phyloP scores from a whole-genome alignment of 2,113 vertebrate species.

The Motacilla alba region DNA sequence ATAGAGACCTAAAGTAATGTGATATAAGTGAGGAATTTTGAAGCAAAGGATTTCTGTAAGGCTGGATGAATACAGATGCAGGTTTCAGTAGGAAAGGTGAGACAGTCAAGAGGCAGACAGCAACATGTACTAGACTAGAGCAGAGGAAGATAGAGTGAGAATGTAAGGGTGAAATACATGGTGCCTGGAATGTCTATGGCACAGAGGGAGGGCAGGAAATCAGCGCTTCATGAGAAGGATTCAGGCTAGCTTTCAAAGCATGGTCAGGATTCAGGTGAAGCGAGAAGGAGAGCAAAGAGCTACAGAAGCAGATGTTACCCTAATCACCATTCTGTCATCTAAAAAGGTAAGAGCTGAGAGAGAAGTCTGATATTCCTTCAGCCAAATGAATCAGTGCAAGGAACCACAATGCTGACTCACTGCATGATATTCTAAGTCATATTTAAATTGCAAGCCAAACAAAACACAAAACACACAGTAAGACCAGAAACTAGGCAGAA shows the following conservation, averaged over 20 bases:
- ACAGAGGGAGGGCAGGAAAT: background rate
- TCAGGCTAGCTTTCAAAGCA: background rate
- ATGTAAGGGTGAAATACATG: background rate
- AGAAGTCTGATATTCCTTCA: background rate
- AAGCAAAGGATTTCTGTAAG: background rate
- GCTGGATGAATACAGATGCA: background rate
- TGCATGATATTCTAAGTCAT: background rate
- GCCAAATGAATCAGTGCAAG: background rate
- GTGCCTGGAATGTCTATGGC: background rate
- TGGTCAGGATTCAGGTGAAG: background rate
- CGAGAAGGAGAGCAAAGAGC: background rate
- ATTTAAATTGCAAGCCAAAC: background rate
- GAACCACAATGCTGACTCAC: background rate
- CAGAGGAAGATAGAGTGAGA: background rate
- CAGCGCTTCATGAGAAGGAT: background rate
- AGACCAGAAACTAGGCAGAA: background rate
- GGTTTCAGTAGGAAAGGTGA: background rate
- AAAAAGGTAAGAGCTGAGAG: background rate
- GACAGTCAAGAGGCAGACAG: background rate
- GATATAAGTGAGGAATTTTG: background rate
- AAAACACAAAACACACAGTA: background rate
- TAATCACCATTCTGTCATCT: background rate
- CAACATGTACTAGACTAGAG: background rate
- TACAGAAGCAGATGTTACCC: background rate
- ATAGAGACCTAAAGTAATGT: background rate